A percentile compares a stretch with the other conserved stretches of the same genome.
These are phyloP conservation scores for Euborellia annulipes DNA, from an alignment of 1,140 invertebrate genomes.

Conservation along the genomic window DNA sequence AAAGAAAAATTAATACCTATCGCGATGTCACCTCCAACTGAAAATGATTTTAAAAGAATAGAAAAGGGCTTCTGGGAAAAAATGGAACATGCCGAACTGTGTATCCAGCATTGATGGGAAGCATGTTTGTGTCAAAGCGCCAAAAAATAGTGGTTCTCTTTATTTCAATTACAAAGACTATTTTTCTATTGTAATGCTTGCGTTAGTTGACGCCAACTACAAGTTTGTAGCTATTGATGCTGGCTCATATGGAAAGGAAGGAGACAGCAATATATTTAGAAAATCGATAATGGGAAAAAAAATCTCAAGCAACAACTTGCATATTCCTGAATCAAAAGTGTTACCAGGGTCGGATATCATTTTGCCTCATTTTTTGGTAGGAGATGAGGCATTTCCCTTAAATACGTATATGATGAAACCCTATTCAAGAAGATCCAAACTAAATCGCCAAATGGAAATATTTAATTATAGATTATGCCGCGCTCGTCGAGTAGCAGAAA, in stretches of 20 bases:
- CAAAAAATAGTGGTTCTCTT: too few species aligned
- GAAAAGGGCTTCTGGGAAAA: too few species aligned
- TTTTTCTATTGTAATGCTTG: conserved; percentile 13
- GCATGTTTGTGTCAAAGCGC: too few species aligned
- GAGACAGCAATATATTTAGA: neutral
- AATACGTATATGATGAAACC: conserved; percentile 21
- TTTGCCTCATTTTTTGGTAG: conserved; percentile 21
- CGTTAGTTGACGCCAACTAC: conserved; percentile 14
- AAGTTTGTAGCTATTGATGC: conserved; percentile 11
- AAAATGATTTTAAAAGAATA: conserved; percentile 4
- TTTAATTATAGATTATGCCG: conserved; percentile 19
- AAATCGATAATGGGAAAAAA: neutral
- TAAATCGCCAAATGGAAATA: conserved; percentile 14
- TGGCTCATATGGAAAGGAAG: conserved; percentile 8
- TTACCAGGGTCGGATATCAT: neutral
- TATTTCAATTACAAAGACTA: conserved; percentile 10
- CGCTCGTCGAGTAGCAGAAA: conserved; percentile 17
- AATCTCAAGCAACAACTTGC: conserved; percentile 6
- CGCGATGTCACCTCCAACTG: conserved; percentile 12
- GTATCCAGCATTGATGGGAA: too few species aligned
- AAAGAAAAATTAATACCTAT: conserved; percentile 1
- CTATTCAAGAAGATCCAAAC: conserved; percentile 14
- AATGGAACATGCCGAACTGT: neutral
- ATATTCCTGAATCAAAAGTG: neutral
- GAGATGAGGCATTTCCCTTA: conserved; percentile 25